Percentiles rank a stretch among this genome's conserved stretches.
These are phyloP conservation scores for Drosophila azteca DNA, from an alignment of 1,140 invertebrate genomes.

Conservation along the genomic window DNA sequence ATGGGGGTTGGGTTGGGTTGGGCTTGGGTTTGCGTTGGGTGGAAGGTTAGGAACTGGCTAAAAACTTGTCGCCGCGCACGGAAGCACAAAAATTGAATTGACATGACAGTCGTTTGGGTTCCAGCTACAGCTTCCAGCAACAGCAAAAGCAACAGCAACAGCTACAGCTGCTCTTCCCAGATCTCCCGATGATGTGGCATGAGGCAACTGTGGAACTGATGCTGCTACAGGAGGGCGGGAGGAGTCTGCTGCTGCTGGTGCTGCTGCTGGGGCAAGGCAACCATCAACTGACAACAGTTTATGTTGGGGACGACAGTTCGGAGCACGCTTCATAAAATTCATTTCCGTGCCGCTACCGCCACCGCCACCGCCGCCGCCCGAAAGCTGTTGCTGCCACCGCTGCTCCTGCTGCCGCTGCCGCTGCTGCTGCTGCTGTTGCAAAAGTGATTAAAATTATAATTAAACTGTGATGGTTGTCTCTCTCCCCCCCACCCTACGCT, in stretches of 20 bases:
- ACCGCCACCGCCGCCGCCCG: slow-evolving; percentile 9
- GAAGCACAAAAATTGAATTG: slow-evolving; percentile 82
- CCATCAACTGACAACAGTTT: slow-evolving; percentile 74
- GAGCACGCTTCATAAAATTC: slow-evolving; percentile 80
- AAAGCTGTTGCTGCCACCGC: slow-evolving; percentile 48
- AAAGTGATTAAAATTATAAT: slow-evolving; percentile 82
- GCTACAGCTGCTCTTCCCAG: slow-evolving; percentile 1
- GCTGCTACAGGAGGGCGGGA: background rate
- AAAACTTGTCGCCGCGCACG: slow-evolving; percentile 80
- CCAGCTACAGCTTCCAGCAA: slow-evolving; percentile 21
- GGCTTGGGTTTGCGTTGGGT: too few species aligned
- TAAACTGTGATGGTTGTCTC: slow-evolving; percentile 73
- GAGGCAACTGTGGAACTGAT: too few species aligned
- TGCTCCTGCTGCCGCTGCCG: slow-evolving; percentile 57
- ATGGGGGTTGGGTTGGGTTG: too few species aligned
- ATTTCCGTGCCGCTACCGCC: slow-evolving; percentile 67
- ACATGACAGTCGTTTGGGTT: slow-evolving; percentile 69
- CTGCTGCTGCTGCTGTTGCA: slow-evolving; percentile 56
- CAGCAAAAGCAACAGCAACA: slow-evolving; percentile 10
- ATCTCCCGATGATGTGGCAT: background rate
- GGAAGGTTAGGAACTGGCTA: slow-evolving; percentile 55
- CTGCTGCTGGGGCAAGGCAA: background rate
- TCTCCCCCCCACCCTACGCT: background rate
- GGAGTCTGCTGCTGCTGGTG: background rate
- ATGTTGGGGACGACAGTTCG: slow-evolving; percentile 79